Evolutionary conservation across 1,140 invertebrate genomes (phyloP).

Genomic region (Megathymus violae): DNA sequence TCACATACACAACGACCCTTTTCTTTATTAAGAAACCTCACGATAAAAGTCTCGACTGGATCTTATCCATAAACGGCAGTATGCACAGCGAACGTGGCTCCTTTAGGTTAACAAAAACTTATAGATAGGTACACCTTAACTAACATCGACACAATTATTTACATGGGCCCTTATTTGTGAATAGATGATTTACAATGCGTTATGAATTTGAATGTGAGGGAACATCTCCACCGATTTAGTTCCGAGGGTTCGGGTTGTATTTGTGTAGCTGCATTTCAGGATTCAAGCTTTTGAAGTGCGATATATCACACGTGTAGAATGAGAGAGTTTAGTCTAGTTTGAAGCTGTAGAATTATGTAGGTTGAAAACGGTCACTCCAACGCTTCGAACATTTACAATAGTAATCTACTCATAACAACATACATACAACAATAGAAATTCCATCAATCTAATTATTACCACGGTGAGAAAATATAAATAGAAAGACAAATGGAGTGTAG

Average conservation of each 20-base stretch:
- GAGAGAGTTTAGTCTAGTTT: no score
- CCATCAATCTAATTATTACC: no score
- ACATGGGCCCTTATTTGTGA: constrained; percentile 66
- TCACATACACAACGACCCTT: constrained; percentile 70
- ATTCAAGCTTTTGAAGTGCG: no score
- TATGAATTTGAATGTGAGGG: background rate
- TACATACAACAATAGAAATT: no score
- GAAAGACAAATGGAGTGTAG: background rate
- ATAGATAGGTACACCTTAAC: constrained; percentile 43
- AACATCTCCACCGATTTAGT: background rate
- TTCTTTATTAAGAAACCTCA: constrained; percentile 78
- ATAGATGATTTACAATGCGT: constrained; percentile 26
- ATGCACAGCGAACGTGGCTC: constrained; percentile 72
- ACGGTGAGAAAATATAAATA: background rate
- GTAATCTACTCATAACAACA: no score
- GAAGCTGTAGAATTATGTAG: no score
- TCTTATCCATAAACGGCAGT: constrained; percentile 78
- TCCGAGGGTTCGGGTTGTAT: background rate
- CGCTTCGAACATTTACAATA: no score
- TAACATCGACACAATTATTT: constrained; percentile 69
- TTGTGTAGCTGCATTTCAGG: no score
- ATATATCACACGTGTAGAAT: no score
- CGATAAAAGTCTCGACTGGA: constrained; percentile 76
- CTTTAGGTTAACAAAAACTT: constrained; percentile 54
- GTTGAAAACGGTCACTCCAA: no score